Conservation (phyloP, 2,113 vertebrate species). For the Daphoenositta chrysoptera region DNA sequence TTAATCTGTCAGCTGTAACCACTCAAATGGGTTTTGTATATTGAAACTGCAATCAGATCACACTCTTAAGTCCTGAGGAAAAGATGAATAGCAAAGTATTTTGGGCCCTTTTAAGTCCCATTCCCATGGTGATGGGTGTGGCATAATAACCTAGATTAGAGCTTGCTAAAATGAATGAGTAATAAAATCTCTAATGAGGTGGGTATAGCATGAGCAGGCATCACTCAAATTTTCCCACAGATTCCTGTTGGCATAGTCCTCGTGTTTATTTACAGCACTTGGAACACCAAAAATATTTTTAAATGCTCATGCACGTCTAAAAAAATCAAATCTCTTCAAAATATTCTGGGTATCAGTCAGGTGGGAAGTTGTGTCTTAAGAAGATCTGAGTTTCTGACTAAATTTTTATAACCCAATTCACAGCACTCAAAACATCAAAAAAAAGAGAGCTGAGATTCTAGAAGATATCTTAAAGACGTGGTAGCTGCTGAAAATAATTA, state of each 20-base stretch:
- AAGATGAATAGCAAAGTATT: background rate
- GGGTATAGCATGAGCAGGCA: constrained; percentile 5
- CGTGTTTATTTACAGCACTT: background rate
- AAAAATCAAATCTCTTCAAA: background rate
- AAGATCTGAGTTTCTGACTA: background rate
- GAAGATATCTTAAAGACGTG: background rate
- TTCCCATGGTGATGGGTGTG: constrained; percentile 49
- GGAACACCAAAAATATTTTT: background rate
- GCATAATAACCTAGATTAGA: constrained; percentile 42
- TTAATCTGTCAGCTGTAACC: background rate
- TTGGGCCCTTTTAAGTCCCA: background rate
- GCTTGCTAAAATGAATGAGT: background rate
- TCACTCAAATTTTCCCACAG: constrained; percentile 44
- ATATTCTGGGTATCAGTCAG: background rate
- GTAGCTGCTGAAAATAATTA: background rate
- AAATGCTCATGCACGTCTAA: background rate
- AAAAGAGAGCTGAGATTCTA: background rate
- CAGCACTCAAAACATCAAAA: background rate
- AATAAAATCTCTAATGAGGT: constrained; percentile 13
- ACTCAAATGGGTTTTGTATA: background rate
- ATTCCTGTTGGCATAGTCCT: background rate
- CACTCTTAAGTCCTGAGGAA: background rate
- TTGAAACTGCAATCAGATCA: background rate
- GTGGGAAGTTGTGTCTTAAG: background rate
- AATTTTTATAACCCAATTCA: background rate